Conservation (phyloP, 2,888 invertebrate species). For the Sinotaia quadrata region DNA sequence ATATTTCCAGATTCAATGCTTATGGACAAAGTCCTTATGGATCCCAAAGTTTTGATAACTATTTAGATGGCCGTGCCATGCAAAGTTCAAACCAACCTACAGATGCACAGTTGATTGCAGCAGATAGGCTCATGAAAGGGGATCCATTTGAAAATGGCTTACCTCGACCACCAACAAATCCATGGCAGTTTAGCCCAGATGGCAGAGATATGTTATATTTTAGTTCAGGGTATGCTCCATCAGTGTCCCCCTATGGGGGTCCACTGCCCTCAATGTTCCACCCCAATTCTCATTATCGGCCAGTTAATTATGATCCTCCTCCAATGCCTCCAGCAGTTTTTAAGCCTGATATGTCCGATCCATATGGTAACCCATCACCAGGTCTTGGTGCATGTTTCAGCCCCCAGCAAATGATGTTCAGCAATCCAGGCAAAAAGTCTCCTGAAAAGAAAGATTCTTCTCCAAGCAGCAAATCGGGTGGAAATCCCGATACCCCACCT, state of each 20-base stretch:
- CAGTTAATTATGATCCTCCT: constrained; percentile 16
- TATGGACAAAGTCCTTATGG: constrained; percentile 6
- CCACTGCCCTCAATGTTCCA: constrained; percentile 19
- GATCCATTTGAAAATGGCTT: constrained; percentile 22
- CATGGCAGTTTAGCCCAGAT: constrained; percentile 26
- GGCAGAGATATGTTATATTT: constrained; percentile 19
- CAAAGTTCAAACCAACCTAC: constrained; percentile 17
- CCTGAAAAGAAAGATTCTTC: constrained; percentile 24
- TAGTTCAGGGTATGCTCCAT: constrained; percentile 9
- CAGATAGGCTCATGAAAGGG: constrained; percentile 22
- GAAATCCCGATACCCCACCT: constrained; percentile 18
- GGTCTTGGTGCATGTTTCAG: constrained; percentile 17
- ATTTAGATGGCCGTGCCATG: constrained; percentile 17
- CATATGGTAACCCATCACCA: constrained; percentile 10
- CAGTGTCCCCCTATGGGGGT: constrained; percentile 18
- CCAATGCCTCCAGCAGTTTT: constrained; percentile 10
- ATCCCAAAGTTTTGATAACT: constrained; percentile 21
- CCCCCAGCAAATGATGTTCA: constrained; percentile 25
- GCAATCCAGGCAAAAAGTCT: constrained; percentile 22
- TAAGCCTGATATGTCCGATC: constrained; percentile 15
- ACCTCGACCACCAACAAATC: constrained; percentile 22
- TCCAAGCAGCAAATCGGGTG: constrained; percentile 14
- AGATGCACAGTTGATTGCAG: constrained; percentile 17
- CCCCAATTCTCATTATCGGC: constrained; percentile 21
- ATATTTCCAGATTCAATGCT: constrained; percentile 21